Conservation (phyloP, 1,140 invertebrate genomes). For the Saccostrea cuccullata region DNA sequence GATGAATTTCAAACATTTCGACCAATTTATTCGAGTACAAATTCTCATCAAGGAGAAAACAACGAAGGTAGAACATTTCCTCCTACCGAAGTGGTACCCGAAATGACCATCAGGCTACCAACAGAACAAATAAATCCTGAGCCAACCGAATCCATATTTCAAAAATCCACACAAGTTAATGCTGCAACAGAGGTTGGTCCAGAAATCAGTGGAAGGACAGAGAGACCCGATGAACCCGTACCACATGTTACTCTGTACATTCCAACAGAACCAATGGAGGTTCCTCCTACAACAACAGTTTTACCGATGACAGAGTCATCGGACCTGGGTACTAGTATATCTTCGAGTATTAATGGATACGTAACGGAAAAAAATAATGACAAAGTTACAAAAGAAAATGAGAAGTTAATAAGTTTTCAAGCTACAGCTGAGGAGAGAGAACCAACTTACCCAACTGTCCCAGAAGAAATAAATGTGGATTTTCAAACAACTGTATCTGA, state of each 20-base stretch:
- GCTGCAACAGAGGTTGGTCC: not conserved
- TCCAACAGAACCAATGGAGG: not conserved
- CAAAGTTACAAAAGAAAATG: not conserved
- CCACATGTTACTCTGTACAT: not conserved
- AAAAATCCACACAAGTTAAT: not conserved
- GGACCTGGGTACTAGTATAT: not conserved
- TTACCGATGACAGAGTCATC: not conserved
- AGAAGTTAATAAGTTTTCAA: not conserved
- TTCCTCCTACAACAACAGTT: not conserved
- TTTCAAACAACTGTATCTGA: not conserved
- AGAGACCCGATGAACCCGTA: not conserved
- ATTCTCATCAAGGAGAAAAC: not conserved
- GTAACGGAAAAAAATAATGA: not conserved
- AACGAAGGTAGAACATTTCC: not conserved
- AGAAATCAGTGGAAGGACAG: not conserved
- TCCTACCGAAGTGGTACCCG: not conserved
- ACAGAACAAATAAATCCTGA: conserved; percentile 8
- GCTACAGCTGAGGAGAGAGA: not conserved
- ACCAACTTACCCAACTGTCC: not conserved
- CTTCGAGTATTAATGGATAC: not conserved
- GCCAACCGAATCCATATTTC: not conserved
- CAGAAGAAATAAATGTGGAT: not conserved
- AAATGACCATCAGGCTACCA: not conserved
- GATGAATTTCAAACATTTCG: not conserved
- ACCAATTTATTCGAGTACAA: not conserved